A percentile compares a stretch with the other conserved stretches of the same genome.
phyloP scores from a whole-genome alignment of 2,888 invertebrate genomes.

The Spisula subtruncata region DNA sequence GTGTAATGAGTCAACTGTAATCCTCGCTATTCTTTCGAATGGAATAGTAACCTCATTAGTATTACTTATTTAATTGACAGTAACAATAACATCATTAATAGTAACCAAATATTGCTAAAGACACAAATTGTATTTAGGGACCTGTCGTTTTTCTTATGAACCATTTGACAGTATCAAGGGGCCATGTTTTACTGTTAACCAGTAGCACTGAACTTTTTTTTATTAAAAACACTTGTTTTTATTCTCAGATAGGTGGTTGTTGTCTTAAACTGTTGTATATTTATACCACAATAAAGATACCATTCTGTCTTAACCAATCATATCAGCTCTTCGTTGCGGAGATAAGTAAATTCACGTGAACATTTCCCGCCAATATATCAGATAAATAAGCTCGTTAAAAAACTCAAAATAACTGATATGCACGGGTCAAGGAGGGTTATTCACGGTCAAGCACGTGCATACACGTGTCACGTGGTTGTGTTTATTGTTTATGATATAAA shows the following conservation, averaged over 20 bases:
- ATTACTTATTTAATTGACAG: too few relatives aligned
- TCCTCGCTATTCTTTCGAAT: too few relatives aligned
- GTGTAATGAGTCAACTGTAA: too few relatives aligned
- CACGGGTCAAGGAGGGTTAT: slow-evolving; percentile 36
- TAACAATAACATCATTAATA: too few relatives aligned
- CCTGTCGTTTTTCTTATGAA: too few relatives aligned
- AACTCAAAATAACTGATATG: slow-evolving; percentile 28
- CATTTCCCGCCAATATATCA: slow-evolving; percentile 12
- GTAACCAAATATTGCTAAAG: too few relatives aligned
- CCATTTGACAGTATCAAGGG: too few relatives aligned
- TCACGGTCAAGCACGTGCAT: slow-evolving; percentile 33
- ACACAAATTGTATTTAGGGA: too few relatives aligned
- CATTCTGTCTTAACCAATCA: not conserved
- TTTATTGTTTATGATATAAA: slow-evolving; percentile 35
- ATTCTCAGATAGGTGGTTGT: not conserved
- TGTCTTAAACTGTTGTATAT: not conserved
- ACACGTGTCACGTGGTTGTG: not conserved
- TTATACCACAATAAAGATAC: not conserved
- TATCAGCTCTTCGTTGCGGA: not conserved
- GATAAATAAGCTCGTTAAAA: slow-evolving; percentile 35
- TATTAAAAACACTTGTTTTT: not conserved
- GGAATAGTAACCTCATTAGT: too few relatives aligned
- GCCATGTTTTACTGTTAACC: too few relatives aligned
- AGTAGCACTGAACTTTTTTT: too few relatives aligned
- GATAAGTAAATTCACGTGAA: slow-evolving; percentile 42